Conservation (phyloP, 2,888 invertebrate species). For the Ophion slaviceki region DNA sequence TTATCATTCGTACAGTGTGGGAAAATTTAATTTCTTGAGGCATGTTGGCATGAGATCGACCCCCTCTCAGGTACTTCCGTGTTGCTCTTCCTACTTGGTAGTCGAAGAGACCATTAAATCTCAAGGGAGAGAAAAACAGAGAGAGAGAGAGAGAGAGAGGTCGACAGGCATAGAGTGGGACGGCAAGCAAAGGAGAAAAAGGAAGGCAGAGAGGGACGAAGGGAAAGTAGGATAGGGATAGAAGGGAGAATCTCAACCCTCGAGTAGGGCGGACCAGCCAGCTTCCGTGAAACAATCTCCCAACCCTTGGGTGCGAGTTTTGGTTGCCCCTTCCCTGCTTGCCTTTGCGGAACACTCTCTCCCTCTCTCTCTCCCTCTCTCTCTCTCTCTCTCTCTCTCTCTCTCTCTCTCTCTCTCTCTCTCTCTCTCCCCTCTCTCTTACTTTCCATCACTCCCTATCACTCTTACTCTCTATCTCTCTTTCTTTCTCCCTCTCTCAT, state of each 20-base stretch:
- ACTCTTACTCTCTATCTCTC: neutral
- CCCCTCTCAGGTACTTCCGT: conserved; percentile 15
- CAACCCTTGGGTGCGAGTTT: conserved; percentile 38
- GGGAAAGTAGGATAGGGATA: neutral
- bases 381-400: neutral
- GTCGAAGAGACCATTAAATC: conserved; percentile 44
- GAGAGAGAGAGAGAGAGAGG: conserved; percentile 7
- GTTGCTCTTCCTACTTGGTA: conserved; percentile 30
- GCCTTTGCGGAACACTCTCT: conserved; percentile 32
- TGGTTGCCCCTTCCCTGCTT: conserved; percentile 46
- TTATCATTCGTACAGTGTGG: conserved; percentile 30
- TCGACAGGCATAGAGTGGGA: neutral
- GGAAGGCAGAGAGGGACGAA: neutral
- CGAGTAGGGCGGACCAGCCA: conserved; percentile 11
- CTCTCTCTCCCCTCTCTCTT: neutral
- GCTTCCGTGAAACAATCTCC: conserved; percentile 52
- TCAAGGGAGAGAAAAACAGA: conserved; percentile 17
- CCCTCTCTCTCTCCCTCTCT: neutral
- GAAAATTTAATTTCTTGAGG: conserved; percentile 24
- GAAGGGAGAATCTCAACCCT: conserved; percentile 32
- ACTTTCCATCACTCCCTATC: conserved; percentile 6
- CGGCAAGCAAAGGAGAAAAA: neutral
- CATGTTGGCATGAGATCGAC: conserved; percentile 12
- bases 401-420: conserved; percentile 2
- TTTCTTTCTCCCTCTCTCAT: conserved; percentile 2